Base-by-base conservation (phyloP, 2,113 vertebrate genomes). In the Dipodomys ordii region DNA sequence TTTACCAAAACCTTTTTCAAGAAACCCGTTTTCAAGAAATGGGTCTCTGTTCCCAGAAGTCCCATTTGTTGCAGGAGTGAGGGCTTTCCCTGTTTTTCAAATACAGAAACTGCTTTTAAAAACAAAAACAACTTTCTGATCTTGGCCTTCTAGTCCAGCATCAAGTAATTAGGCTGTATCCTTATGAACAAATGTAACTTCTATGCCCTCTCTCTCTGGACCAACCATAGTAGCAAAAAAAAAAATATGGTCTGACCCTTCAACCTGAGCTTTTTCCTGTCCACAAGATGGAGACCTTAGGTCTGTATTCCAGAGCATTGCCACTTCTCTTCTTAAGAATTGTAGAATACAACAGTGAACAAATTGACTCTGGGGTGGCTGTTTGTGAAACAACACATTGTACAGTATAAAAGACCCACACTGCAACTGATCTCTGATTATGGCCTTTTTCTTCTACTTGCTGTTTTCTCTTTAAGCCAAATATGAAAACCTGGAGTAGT, bases 41-140 rank as follows among this genome's bases (percentile, higher is more conserved):
- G n/a, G 35, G 39, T 64, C 64, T 39, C 12, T 73, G 10, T 76
- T 84, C 57, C 22, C 19, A 79, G 62, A 67, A 39, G 35, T n/a
- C 57, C 13, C 35, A 1, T 77, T 92, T 73, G 49, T 46, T 39
- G 80, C 79, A 6, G 27, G 28, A 65, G 69, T 12, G 22, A 25
- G 23, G 62, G 23, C 84, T 88, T 22, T 88, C 20, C 44, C 6
- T 77, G 30, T 71, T 90, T 95, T 87, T 81, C 62, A 78, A 83
- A 67, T 89, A 32, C 82, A 74, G 9, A 5, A 76, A 71, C 35
- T n/a, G 64, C 49, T 67, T 72, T 30, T 46, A 77, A 68, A 84
- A 25, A 12, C 49, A 53, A 11, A 53, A 57, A 57, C 16, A 57
- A 18, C 25, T 46, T 2, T 15, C 19, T 68, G 64, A 77, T 44